Evolutionary conservation across 2,797 vertebrate species (phyloP).

Genomic region (Halcyon badia): DNA sequence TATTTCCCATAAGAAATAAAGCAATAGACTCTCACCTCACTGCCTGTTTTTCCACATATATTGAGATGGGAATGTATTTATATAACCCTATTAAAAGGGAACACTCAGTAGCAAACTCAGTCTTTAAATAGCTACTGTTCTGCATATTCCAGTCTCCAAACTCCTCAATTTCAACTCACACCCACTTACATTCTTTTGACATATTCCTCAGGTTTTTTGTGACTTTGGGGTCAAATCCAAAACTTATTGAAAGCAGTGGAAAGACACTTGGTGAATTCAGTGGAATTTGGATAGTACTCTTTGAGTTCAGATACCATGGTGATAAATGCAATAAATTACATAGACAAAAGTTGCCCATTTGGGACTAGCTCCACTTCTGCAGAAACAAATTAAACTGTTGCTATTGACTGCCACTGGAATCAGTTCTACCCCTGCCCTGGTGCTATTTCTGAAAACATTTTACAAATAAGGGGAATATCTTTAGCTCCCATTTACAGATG

Average conservation of each 20-base stretch:
- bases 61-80: constrained; percentile 63
- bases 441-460: not conserved
- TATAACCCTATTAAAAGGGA: constrained; percentile 76
- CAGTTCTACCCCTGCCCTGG: not conserved
- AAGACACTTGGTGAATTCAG: constrained; percentile 57
- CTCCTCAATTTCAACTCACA: constrained; percentile 66
- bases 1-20: constrained; percentile 72
- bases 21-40: constrained; percentile 48
- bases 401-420: constrained; percentile 9
- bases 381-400: constrained; percentile 25
- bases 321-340: constrained; percentile 64
- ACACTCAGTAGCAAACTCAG: constrained; percentile 15
- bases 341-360: constrained; percentile 26
- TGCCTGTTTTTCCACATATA: constrained; percentile 60
- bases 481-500: not conserved
- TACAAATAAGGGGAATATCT: not conserved
- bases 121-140: constrained; percentile 73
- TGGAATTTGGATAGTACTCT: constrained; percentile 55
- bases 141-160: constrained; percentile 43
- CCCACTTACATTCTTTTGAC: constrained; percentile 76
- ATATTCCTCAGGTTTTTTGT: constrained; percentile 58
- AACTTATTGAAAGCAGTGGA: constrained; percentile 61
- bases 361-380: not conserved
- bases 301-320: constrained; percentile 46
- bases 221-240: constrained; percentile 58